Evolutionary conservation across 1,140 invertebrate species (phyloP).

Genomic region (Oreohelix idahoensis): DNA sequence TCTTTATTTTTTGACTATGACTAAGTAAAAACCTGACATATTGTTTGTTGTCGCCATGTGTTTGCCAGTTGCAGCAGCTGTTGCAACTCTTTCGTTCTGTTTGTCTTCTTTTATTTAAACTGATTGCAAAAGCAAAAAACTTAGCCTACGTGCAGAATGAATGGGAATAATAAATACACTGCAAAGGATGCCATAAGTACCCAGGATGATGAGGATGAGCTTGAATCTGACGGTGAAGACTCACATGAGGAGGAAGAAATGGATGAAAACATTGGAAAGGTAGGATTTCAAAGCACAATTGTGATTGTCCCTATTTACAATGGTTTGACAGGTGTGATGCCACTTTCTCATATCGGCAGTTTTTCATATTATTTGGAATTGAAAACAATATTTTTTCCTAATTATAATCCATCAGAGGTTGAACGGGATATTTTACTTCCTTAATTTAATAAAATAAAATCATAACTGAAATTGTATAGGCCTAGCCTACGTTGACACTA

Average conservation of each 20-base stretch:
- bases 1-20: neutral
- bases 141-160: slow-evolving; percentile 2
- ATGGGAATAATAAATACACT: neutral
- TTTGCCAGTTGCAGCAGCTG: neutral
- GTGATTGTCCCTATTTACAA: too few relatives aligned
- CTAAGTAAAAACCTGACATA: neutral
- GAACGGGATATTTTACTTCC: too few relatives aligned
- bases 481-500: too few relatives aligned
- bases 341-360: too few relatives aligned
- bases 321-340: too few relatives aligned
- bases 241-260: slow-evolving; percentile 4
- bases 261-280: slow-evolving; percentile 21
- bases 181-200: neutral
- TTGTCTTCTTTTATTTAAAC: neutral
- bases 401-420: too few relatives aligned
- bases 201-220: neutral
- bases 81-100: neutral
- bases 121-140: neutral
- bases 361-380: too few relatives aligned
- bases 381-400: too few relatives aligned
- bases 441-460: too few relatives aligned
- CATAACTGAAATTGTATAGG: too few relatives aligned
- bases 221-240: neutral
- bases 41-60: neutral
- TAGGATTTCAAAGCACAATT: too few relatives aligned